Conservation (phyloP, 2,888 invertebrate genomes). For the Epinotia demarniana region DNA sequence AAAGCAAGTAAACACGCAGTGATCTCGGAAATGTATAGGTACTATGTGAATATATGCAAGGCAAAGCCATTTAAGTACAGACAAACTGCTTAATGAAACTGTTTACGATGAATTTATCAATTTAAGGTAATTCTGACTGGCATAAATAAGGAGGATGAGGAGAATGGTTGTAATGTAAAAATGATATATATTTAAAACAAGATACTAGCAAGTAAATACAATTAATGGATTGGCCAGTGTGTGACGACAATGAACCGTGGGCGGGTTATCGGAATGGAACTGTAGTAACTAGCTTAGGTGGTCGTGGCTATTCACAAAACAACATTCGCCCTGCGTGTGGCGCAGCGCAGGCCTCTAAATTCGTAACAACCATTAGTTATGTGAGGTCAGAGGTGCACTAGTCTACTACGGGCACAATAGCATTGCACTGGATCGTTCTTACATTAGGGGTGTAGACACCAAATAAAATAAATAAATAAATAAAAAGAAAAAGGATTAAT, state of each 20-base stretch:
- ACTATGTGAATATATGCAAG: constrained; percentile 39
- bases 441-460: no score
- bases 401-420: background rate
- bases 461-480: no score
- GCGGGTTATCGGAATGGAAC: constrained; percentile 58
- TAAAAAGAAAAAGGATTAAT: no score
- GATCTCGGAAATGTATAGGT: constrained; percentile 34
- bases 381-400: constrained; percentile 27
- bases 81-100: constrained; percentile 11
- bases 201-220: constrained; percentile 26
- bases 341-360: background rate
- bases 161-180: background rate
- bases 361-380: background rate
- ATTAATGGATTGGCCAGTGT: constrained; percentile 15
- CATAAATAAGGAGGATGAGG: background rate
- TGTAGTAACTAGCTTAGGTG: constrained; percentile 52
- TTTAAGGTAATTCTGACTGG: background rate
- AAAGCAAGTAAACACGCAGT: constrained; percentile 30
- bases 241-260: constrained; percentile 65
- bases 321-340: background rate
- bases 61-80: constrained; percentile 12
- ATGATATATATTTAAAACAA: constrained; percentile 13
- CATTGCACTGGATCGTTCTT: background rate
- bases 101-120: constrained; percentile 3
- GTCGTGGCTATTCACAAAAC: constrained; percentile 46